A percentile compares a stretch with the other conserved stretches of the same genome.
These are phyloP conservation scores for Erythrolamprus reginae DNA, from an alignment of 2,113 vertebrate genomes.

Conservation along the genomic window DNA sequence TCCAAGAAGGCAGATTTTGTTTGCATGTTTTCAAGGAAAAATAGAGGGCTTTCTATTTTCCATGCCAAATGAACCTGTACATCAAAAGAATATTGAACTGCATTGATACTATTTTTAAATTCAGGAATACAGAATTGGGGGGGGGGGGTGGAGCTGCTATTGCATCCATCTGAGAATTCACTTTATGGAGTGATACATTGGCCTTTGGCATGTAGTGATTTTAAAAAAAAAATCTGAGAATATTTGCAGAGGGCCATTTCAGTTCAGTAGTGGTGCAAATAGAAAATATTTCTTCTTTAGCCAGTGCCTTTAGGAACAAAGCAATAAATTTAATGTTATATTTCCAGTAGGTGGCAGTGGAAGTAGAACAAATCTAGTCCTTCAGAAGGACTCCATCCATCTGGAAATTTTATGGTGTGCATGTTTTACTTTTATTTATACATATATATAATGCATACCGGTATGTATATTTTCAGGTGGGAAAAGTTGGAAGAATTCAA, in stretches of 20 bases:
- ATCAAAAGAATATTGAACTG: not conserved
- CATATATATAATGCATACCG: not conserved
- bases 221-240: not conserved
- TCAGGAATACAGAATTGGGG: too few relatives aligned
- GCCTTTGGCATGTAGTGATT: not conserved
- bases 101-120: not conserved
- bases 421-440: not conserved
- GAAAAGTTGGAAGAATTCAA: not conserved
- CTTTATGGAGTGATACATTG: not conserved
- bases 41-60: not conserved
- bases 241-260: not conserved
- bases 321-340: constrained; percentile 5
- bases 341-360: constrained; percentile 49
- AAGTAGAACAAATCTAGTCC: not conserved
- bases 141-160: too few relatives aligned
- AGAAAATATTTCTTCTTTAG: not conserved
- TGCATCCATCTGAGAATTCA: not conserved
- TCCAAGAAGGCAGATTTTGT: not conserved
- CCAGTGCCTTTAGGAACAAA: not conserved
- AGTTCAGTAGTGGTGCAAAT: not conserved
- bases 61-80: not conserved
- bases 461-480: not conserved
- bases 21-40: not conserved
- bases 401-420: not conserved
- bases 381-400: not conserved